These are phyloP conservation scores for Cheirogaleus major DNA, from an alignment of 2,797 vertebrate species.

Conservation along the genomic window DNA sequence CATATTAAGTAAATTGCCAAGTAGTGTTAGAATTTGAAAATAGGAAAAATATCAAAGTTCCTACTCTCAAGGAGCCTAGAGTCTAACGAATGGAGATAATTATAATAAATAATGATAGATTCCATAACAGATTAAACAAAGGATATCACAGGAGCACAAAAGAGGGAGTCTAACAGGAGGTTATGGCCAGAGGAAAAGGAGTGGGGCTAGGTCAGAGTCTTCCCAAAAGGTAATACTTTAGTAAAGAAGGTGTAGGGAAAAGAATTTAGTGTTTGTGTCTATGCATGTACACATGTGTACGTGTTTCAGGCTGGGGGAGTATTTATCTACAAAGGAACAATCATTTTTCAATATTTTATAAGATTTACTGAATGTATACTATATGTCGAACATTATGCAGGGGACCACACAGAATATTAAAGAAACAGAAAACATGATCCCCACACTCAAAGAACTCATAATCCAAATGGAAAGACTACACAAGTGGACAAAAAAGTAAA, in stretches of 20 bases:
- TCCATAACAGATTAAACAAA: background rate
- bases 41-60: conserved; percentile 23
- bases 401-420: background rate
- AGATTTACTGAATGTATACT: background rate
- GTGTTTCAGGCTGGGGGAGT: background rate
- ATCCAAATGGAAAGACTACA: background rate
- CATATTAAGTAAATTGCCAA: background rate
- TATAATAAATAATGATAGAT: background rate
- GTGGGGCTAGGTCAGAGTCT: background rate
- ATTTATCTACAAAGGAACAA: background rate
- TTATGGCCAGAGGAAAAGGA: background rate
- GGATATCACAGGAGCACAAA: background rate
- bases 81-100: background rate
- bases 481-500: background rate
- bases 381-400: background rate
- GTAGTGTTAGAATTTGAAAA: background rate
- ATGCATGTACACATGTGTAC: background rate
- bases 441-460: background rate
- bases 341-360: conserved; percentile 23
- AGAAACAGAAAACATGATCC: conserved; percentile 10
- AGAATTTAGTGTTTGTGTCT: background rate
- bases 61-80: background rate
- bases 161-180: background rate
- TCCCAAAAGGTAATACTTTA: background rate
- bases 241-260: background rate